These are phyloP conservation scores for Macrosoma leucophasiata DNA, from an alignment of 2,888 invertebrate species.

Conservation along the genomic window DNA sequence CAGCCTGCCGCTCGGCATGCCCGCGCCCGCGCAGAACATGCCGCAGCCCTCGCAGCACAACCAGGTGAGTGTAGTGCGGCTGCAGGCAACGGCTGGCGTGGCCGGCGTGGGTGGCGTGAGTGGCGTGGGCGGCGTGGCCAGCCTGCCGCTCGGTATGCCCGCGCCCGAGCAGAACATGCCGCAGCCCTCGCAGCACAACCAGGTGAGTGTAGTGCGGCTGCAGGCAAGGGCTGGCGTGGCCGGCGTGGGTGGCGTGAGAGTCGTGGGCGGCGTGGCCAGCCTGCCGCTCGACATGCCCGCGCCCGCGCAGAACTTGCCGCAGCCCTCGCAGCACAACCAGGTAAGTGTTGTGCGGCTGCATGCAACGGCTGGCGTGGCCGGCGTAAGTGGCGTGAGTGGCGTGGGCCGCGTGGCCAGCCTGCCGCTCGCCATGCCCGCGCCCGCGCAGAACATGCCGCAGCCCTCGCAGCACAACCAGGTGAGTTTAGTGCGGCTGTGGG, in stretches of 20 bases:
- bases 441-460: conserved; percentile 52
- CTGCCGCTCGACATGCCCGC: conserved; percentile 7
- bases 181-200: conserved; percentile 50
- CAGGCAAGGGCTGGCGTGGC: no score
- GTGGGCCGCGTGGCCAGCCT: conserved; percentile 13
- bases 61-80: no score
- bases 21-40: conserved; percentile 37
- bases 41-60: conserved; percentile 57
- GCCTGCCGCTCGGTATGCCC: conserved; percentile 4
- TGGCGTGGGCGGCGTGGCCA: conserved; percentile 14
- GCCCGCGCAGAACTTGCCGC: conserved; percentile 48
- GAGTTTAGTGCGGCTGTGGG: no score
- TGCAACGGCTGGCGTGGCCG: no score
- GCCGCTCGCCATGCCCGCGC: conserved; percentile 6
- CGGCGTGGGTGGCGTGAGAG: conserved; percentile 22
- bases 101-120: conserved; percentile 24
- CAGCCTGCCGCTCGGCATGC: conserved; percentile 3
- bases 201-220: no score
- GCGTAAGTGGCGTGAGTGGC: conserved; percentile 22
- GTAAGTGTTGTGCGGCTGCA: no score
- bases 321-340: conserved; percentile 48
- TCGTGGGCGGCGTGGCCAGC: conserved; percentile 14
- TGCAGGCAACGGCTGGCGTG: no score
- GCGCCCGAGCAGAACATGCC: conserved; percentile 45
- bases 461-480: conserved; percentile 46